Evolutionary conservation across 2,888 invertebrate species (phyloP).

Genomic region (Tenthredo mesomela): DNA sequence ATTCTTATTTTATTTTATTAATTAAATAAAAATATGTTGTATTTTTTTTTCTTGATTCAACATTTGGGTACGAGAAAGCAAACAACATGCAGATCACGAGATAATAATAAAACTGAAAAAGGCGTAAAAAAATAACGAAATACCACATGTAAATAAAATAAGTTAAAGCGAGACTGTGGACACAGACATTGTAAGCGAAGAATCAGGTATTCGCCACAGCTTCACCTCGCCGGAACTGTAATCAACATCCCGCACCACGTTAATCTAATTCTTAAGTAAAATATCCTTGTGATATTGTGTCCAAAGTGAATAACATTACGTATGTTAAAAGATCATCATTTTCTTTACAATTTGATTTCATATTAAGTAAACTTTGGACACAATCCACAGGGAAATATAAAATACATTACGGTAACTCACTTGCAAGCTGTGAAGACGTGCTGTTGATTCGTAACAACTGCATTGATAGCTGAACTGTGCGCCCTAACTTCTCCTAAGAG

Average conservation of each 20-base stretch:
- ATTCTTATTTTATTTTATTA: constrained; percentile 13
- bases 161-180: constrained; percentile 77
- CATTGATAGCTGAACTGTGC: constrained; percentile 85
- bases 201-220: constrained; percentile 81
- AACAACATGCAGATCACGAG: constrained; percentile 19
- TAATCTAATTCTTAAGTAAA: constrained; percentile 51
- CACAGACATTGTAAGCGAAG: constrained; percentile 79
- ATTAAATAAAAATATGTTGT: constrained; percentile 60
- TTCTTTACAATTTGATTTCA: neutral
- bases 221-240: constrained; percentile 88
- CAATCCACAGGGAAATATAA: neutral
- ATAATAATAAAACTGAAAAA: constrained; percentile 54
- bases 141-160: constrained; percentile 66
- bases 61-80: neutral
- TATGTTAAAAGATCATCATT: neutral
- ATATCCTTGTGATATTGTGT: constrained; percentile 3
- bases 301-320: constrained; percentile 13
- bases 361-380: neutral
- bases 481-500: constrained; percentile 85
- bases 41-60: constrained; percentile 53
- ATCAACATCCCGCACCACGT: constrained; percentile 74
- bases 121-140: constrained; percentile 56
- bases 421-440: constrained; percentile 91
- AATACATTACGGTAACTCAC: constrained; percentile 79
- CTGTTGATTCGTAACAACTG: constrained; percentile 83